phyloP scores from a whole-genome alignment of 2,797 vertebrate genomes.

The Sebastes matsubarae region DNA sequence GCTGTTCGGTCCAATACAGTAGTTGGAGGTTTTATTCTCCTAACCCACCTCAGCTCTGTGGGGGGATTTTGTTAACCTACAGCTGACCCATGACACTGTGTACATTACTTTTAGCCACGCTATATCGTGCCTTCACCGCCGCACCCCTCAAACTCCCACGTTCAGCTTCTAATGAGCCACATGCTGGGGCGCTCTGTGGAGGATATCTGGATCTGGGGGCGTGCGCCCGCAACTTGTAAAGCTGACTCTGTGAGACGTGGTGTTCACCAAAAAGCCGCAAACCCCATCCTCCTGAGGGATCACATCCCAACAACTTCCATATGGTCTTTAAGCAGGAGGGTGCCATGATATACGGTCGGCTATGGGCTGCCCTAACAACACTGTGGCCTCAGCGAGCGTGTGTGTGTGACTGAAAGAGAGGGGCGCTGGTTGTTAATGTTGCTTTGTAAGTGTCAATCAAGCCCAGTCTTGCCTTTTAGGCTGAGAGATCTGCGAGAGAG shows the following conservation, averaged over 20 bases:
- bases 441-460: slow-evolving; percentile 58
- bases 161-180: slow-evolving; percentile 72
- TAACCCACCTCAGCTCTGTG: slow-evolving; percentile 43
- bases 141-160: slow-evolving; percentile 47
- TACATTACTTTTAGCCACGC: slow-evolving; percentile 70
- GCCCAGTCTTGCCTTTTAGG: slow-evolving; percentile 6
- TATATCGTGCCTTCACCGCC: slow-evolving; percentile 42
- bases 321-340: slow-evolving; percentile 73
- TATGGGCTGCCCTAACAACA: slow-evolving; percentile 49
- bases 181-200: slow-evolving; percentile 55
- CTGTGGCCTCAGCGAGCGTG: slow-evolving; percentile 39
- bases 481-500: background rate
- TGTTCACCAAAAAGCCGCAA: slow-evolving; percentile 73
- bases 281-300: slow-evolving; percentile 69
- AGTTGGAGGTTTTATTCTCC: slow-evolving; percentile 56
- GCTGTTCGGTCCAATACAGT: slow-evolving; percentile 51
- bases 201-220: slow-evolving; percentile 58
- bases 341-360: slow-evolving; percentile 62
- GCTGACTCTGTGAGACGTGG: slow-evolving; percentile 65
- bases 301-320: slow-evolving; percentile 78
- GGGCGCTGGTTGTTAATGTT: slow-evolving; percentile 44
- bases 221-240: slow-evolving; percentile 64
- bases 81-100: slow-evolving; percentile 69
- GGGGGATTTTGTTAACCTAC: slow-evolving; percentile 66
- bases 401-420: slow-evolving; percentile 20